Percentiles rank a stretch among this genome's conserved stretches.
These are phyloP conservation scores for Ectemnius lituratus DNA, from an alignment of 2,888 invertebrate species.

Conservation along the genomic window DNA sequence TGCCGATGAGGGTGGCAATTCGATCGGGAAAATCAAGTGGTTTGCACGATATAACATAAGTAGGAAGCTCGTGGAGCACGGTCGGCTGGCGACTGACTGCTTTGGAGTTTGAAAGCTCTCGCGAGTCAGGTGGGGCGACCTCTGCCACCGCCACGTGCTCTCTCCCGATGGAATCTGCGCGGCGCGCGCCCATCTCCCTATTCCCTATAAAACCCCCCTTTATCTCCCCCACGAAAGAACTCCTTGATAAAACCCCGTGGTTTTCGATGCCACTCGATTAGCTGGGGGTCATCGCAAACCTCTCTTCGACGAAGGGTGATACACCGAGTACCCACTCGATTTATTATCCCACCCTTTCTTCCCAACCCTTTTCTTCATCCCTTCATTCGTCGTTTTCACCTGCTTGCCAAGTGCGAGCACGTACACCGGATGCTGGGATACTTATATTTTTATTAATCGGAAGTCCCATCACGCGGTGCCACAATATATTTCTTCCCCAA, in stretches of 20 bases:
- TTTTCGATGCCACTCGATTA: slow-evolving; percentile 13
- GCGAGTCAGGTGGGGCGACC: slow-evolving; percentile 48
- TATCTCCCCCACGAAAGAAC: slow-evolving; percentile 23
- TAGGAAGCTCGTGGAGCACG: slow-evolving; percentile 60
- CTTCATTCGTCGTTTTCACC: too few species aligned
- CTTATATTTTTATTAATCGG: too few species aligned
- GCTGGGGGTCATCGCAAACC: slow-evolving; percentile 16
- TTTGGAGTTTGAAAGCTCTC: slow-evolving; percentile 67
- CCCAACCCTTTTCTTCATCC: not conserved
- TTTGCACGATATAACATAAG: slow-evolving; percentile 45
- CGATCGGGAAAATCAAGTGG: not conserved
- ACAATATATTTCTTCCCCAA: too few species aligned
- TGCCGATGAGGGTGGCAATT: not conserved
- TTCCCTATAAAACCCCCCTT: slow-evolving; percentile 22
- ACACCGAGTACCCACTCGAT: slow-evolving; percentile 1
- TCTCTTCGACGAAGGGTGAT: not conserved
- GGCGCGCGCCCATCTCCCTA: slow-evolving; percentile 19
- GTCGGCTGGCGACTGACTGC: slow-evolving; percentile 71
- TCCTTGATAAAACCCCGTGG: slow-evolving; percentile 11
- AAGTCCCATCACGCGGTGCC: too few species aligned
- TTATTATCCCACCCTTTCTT: not conserved
- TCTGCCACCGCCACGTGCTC: slow-evolving; percentile 67
- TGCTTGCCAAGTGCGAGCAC: too few species aligned
- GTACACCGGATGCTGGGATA: too few species aligned
- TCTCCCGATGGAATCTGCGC: slow-evolving; percentile 38